Percentiles rank a stretch among this genome's conserved stretches.
phyloP scores from a whole-genome alignment of 2,797 vertebrate species.

The Knipowitschia caucasica region DNA sequence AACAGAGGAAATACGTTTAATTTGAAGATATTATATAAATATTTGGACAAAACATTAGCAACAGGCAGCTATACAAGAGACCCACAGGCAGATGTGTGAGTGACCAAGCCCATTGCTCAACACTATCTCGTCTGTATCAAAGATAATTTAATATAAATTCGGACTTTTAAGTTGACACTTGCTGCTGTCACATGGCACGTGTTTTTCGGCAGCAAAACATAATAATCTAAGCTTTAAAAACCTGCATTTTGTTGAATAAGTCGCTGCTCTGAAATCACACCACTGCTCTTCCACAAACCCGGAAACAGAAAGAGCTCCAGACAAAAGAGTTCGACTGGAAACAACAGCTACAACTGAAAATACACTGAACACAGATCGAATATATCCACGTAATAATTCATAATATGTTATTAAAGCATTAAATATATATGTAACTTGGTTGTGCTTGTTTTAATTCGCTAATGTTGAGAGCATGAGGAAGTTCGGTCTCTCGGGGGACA shows the following conservation, averaged over 20 bases:
- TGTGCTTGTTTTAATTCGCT: background rate
- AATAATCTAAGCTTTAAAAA: constrained; percentile 18
- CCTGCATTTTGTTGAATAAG: constrained; percentile 64
- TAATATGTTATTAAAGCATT: background rate
- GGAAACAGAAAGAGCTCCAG: constrained; percentile 61
- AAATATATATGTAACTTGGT: background rate
- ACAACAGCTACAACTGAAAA: background rate
- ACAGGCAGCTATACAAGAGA: too few species aligned
- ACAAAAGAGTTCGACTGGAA: constrained; percentile 46
- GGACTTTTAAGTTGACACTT: background rate
- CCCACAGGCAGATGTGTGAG: too few species aligned
- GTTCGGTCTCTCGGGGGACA: constrained; percentile 23
- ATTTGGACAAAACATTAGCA: background rate
- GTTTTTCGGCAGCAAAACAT: background rate
- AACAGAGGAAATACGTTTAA: too few species aligned
- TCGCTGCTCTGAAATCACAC: constrained; percentile 52
- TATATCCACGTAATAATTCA: accelerated
- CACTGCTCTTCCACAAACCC: constrained; percentile 22
- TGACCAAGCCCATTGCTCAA: background rate
- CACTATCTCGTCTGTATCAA: background rate
- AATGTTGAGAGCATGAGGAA: background rate
- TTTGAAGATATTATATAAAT: too few species aligned
- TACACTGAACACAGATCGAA: accelerated
- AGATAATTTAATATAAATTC: background rate
- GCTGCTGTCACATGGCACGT: background rate